Evolutionary conservation across 2,797 vertebrate genomes (phyloP), one percentile per base, ranked within the genome.

Genomic region (Phoxinus dragarum): DNA sequence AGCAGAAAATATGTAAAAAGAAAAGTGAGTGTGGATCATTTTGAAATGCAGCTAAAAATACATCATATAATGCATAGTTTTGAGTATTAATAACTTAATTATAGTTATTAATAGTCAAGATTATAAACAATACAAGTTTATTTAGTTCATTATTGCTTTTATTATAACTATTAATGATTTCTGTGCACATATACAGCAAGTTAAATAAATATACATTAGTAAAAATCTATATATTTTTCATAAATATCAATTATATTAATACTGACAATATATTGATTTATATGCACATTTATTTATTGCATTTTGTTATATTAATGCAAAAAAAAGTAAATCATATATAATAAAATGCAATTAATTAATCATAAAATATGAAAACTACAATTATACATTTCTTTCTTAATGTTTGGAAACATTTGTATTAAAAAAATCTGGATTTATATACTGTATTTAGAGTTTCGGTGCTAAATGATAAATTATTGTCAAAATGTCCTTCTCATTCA

Each of bases 21-120:
- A 10, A 42, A 80, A 23, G 47, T 16, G 36, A 21, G 19, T 59
- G 56, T 44, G n/a, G 16, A 17, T 47, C 47, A 19, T 66, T 52
- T n/a, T 31, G 16, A 49, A 12, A 80, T 31, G 42, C 23, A 74
- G 19, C 44, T 49, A 82, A 59, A 82, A 66, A 68, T 27, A 74
- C 44, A 56, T 31, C 1, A 54, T 23, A 19, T 75, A 42, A 54
- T 74, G 42, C 59, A 38, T 54, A 72, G 23, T 42, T 71, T 76
- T 77, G 9, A 69, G 68, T 44, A 68, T 69, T 21, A 77, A 47
- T 21, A 77, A 47, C 64, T n/a, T 68, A 4, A 44, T 21, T n/a
- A n/a, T n/a, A n/a, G n/a, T n/a, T n/a, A n/a, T n/a, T n/a, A n/a
- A n/a, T n/a, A n/a, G n/a, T 78, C 52, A 82, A 82, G 80, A 73